These are phyloP conservation scores for Schrankia costaestrigalis DNA, from an alignment of 2,888 invertebrate species.

Conservation along the genomic window DNA sequence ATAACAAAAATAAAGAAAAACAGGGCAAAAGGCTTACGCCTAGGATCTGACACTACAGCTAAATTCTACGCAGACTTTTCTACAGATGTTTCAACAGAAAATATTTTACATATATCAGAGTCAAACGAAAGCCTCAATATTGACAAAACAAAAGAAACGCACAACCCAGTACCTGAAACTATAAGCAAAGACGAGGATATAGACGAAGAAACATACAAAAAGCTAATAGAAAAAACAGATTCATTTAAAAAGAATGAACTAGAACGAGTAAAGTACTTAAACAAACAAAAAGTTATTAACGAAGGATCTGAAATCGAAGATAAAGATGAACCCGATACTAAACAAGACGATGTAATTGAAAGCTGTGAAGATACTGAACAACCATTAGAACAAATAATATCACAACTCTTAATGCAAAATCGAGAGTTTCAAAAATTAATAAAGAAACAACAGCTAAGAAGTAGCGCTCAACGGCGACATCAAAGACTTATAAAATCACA, in stretches of 20 bases:
- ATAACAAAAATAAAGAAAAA: constrained; percentile 86
- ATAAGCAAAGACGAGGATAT: constrained; percentile 71
- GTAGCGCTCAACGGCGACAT: constrained; percentile 76
- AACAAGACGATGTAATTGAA: constrained; percentile 43
- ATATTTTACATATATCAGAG: constrained; percentile 83
- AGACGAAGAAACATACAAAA: constrained; percentile 72
- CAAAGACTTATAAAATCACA: constrained; percentile 79
- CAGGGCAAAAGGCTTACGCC: constrained; percentile 77
- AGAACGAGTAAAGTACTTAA: constrained; percentile 73
- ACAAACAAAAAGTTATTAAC: constrained; percentile 72
- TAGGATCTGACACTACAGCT: constrained; percentile 76
- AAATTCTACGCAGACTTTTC: constrained; percentile 85
- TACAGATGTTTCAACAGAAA: constrained; percentile 82
- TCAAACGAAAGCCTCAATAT: constrained; percentile 82
- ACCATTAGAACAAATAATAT: constrained; percentile 88
- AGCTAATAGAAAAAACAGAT: constrained; percentile 75
- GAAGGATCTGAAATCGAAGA: constrained; percentile 69
- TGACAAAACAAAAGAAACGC: constrained; percentile 52
- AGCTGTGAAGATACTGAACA: constrained; percentile 71
- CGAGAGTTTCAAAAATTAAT: constrained; percentile 89
- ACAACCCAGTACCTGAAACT: constrained; percentile 41
- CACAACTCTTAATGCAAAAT: constrained; percentile 90
- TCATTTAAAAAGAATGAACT: constrained; percentile 78
- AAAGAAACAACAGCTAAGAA: constrained; percentile 85
- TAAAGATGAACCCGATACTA: constrained; percentile 40